Conservation (phyloP, 2,888 invertebrate species). For the Dichetophora obliterata region DNA sequence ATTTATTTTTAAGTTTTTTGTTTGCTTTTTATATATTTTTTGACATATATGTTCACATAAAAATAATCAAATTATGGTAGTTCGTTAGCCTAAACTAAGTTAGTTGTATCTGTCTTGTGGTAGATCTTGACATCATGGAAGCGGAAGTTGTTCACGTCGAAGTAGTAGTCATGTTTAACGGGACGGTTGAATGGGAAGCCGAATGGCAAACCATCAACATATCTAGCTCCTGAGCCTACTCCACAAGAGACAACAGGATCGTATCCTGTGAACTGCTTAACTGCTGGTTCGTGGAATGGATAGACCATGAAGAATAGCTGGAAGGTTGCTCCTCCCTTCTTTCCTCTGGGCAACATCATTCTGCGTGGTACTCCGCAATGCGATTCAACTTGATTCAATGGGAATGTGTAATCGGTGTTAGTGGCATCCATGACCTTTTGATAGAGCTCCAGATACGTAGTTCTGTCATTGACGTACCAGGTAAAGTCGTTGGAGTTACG, state of each 20-base stretch:
- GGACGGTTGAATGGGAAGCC: slow-evolving; percentile 83
- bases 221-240: slow-evolving; percentile 70
- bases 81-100: slow-evolving; percentile 56
- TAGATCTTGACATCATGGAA: slow-evolving; percentile 77
- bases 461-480: slow-evolving; percentile 76
- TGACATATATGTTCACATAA: not conserved
- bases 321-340: slow-evolving; percentile 75
- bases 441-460: slow-evolving; percentile 69
- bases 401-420: slow-evolving; percentile 70
- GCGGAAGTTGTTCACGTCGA: slow-evolving; percentile 78
- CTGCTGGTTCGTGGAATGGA: slow-evolving; percentile 70
- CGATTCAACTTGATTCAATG: slow-evolving; percentile 70
- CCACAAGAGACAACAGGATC: slow-evolving; percentile 72
- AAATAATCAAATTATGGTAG: not conserved
- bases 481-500: slow-evolving; percentile 77
- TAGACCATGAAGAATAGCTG: slow-evolving; percentile 75
- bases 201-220: slow-evolving; percentile 71
- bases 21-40: not conserved
- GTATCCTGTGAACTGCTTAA: slow-evolving; percentile 70
- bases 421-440: slow-evolving; percentile 71
- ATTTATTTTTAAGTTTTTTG: not conserved
- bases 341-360: slow-evolving; percentile 77
- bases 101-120: slow-evolving; percentile 73
- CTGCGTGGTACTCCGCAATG: slow-evolving; percentile 76
- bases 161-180: slow-evolving; percentile 73